phyloP scores from a whole-genome alignment of 2,113 vertebrate species.

The Callocephalon fimbriatum region DNA sequence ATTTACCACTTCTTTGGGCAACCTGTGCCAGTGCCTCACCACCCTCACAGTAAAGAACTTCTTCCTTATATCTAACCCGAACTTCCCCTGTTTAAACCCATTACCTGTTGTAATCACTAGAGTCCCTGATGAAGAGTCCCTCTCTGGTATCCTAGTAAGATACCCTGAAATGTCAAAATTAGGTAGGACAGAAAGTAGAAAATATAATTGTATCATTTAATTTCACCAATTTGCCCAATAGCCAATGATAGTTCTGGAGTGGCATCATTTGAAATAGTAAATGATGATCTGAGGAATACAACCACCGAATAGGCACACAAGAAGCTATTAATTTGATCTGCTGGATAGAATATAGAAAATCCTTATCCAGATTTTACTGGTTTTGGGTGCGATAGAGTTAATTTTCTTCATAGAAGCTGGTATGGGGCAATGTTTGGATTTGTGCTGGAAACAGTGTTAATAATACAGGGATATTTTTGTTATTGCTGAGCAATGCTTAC shows the following conservation, averaged over 20 bases:
- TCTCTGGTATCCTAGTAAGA: neutral
- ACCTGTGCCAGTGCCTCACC: neutral
- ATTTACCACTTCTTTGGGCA: neutral
- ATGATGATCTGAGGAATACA: neutral
- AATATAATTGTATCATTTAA: neutral
- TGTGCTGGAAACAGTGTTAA: neutral
- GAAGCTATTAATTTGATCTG: neutral
- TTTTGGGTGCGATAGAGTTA: neutral
- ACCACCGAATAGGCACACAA: neutral
- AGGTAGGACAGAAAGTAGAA: neutral
- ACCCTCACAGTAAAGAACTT: neutral
- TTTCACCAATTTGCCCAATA: neutral
- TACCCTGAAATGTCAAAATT: neutral
- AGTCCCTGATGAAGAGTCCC: neutral
- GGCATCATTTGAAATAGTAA: neutral
- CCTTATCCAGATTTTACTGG: neutral
- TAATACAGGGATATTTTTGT: neutral
- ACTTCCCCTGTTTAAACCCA: neutral
- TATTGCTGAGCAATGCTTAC: neutral
- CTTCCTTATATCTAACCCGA: neutral
- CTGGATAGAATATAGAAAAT: neutral
- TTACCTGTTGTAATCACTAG: neutral
- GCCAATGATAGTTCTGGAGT: neutral
- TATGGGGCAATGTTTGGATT: neutral
- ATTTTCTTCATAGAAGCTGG: neutral